Percentiles rank a stretch among this genome's conserved stretches.
phyloP scores from a whole-genome alignment of 2,888 invertebrate species.

The Tridacna crocea region DNA sequence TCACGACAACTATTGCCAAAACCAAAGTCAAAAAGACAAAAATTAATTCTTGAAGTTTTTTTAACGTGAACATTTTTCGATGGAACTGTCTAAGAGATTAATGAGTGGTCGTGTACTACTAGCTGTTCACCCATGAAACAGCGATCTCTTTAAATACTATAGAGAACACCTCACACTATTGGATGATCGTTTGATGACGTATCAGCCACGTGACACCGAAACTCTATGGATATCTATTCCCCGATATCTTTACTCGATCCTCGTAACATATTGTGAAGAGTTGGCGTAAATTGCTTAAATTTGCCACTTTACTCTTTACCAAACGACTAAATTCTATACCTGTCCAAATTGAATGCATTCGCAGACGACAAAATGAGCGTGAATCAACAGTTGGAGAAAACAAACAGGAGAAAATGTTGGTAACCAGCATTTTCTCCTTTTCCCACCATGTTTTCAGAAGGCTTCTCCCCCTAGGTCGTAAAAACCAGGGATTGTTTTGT shows the following conservation, averaged over 20 bases:
- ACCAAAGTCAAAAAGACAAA: constrained; percentile 42
- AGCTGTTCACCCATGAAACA: not conserved
- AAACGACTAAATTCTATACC: too few species aligned
- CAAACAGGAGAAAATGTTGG: too few species aligned
- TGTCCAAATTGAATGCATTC: too few species aligned
- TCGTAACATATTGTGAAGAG: too few species aligned
- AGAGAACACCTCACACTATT: constrained; percentile 1
- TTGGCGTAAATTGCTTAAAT: constrained; percentile 6
- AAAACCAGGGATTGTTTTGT: too few species aligned
- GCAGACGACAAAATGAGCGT: too few species aligned
- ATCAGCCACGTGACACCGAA: not conserved
- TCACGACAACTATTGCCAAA: constrained; percentile 34
- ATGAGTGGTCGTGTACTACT: not conserved
- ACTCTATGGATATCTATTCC: not conserved
- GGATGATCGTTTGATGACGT: constrained; percentile 23
- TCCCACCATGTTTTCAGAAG: too few species aligned
- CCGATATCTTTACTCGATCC: not conserved
- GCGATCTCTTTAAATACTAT: constrained; percentile 35
- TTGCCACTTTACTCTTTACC: too few species aligned
- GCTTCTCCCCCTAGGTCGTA: too few species aligned
- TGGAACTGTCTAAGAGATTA: not conserved
- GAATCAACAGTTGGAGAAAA: too few species aligned
- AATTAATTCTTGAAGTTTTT: constrained; percentile 31
- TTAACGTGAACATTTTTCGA: constrained; percentile 27
- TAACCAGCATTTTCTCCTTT: too few species aligned